These are phyloP conservation scores for Gallinago paraguaiae DNA, from an alignment of 2,113 vertebrate species.

Conservation along the genomic window DNA sequence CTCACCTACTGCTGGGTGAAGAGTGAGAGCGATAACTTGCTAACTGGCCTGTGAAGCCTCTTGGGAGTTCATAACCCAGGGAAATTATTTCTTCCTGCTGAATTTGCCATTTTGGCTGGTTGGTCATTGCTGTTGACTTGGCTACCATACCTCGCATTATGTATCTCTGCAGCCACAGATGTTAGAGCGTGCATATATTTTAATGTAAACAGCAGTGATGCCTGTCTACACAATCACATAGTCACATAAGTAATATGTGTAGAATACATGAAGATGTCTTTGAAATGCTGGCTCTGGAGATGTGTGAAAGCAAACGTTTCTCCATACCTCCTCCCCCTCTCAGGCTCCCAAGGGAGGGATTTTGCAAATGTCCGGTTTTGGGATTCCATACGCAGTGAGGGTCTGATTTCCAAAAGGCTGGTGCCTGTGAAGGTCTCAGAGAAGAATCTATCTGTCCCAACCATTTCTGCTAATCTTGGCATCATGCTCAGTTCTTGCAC, in stretches of 20 bases:
- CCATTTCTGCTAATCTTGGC: background rate
- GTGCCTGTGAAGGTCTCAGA: background rate
- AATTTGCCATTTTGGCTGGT: slow-evolving; percentile 1
- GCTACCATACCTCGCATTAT: background rate
- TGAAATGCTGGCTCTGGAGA: background rate
- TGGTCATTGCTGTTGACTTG: background rate
- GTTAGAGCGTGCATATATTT: background rate
- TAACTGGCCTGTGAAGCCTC: background rate
- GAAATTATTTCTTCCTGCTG: background rate
- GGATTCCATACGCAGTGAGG: background rate
- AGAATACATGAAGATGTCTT: background rate
- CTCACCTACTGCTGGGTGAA: background rate
- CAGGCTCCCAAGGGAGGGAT: background rate
- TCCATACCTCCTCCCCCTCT: background rate
- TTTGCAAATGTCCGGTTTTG: background rate
- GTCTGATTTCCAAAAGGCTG: background rate
- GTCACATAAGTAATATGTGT: background rate
- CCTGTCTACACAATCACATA: background rate
- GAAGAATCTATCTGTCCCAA: background rate
- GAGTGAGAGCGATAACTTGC: background rate
- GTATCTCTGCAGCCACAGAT: background rate
- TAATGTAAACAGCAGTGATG: background rate
- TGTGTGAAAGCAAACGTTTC: background rate
- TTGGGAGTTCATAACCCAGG: background rate
- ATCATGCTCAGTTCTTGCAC: background rate